phyloP scores from a whole-genome alignment of 2,113 vertebrate genomes.

The Isichthys henryi region DNA sequence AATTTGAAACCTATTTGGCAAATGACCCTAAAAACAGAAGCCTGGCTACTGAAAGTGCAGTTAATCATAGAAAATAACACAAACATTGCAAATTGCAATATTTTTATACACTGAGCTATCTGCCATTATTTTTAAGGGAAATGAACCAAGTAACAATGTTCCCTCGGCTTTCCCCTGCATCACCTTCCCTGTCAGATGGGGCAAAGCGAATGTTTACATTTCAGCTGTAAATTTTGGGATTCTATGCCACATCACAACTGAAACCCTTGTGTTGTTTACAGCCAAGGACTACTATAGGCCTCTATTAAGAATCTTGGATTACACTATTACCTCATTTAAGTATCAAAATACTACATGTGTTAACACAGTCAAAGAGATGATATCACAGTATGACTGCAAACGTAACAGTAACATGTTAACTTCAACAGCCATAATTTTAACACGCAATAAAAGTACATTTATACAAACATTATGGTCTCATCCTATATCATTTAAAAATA shows the following conservation, averaged over 20 bases:
- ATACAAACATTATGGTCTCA: not conserved
- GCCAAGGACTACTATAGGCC: not conserved
- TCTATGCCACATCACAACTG: not conserved
- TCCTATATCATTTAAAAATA: not conserved
- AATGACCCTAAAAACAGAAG: not conserved
- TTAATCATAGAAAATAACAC: not conserved
- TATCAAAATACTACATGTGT: not conserved
- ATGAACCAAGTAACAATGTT: not conserved
- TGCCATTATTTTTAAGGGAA: not conserved
- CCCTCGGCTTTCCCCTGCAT: not conserved
- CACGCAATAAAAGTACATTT: not conserved
- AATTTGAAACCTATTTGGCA: not conserved
- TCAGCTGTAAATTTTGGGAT: not conserved
- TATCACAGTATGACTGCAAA: not conserved
- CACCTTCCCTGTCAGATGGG: not conserved
- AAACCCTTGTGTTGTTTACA: not conserved
- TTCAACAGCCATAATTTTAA: not conserved
- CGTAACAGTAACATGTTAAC: not conserved
- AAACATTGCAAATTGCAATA: not conserved
- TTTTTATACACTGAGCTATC: not conserved
- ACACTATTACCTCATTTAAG: not conserved
- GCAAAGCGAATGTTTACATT: not conserved
- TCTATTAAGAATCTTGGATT: not conserved
- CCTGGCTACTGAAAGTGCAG: not conserved
- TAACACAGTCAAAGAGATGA: not conserved